Evolutionary conservation across 2,797 vertebrate species (phyloP).

Genomic region (Falco peregrinus): DNA sequence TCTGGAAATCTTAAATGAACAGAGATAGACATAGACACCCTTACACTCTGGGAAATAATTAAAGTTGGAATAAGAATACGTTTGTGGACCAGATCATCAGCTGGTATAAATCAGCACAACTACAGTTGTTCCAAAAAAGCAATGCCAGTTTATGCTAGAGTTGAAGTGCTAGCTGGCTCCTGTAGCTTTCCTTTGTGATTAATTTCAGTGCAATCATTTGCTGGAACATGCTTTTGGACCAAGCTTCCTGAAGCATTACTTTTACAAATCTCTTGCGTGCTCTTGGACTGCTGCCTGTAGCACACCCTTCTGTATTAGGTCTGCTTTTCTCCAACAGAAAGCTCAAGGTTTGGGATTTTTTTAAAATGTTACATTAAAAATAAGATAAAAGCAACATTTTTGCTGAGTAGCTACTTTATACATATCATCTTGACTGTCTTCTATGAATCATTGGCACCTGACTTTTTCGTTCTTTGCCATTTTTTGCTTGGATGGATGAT

Average conservation of each 20-base stretch:
- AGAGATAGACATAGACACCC: slow-evolving; percentile 49
- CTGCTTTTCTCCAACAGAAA: slow-evolving; percentile 43
- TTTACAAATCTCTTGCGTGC: slow-evolving; percentile 50
- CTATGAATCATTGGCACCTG: not conserved
- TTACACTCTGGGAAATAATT: slow-evolving; percentile 46
- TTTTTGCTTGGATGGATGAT: not conserved
- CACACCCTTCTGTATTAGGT: slow-evolving; percentile 42
- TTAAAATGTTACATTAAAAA: not conserved
- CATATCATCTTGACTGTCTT: not conserved
- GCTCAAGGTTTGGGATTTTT: not conserved
- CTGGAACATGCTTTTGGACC: slow-evolving; percentile 56
- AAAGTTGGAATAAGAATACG: slow-evolving; percentile 29
- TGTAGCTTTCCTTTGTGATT: slow-evolving; percentile 53
- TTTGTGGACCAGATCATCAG: slow-evolving; percentile 54
- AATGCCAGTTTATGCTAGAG: slow-evolving; percentile 54
- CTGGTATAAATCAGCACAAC: slow-evolving; percentile 54
- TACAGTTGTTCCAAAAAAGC: slow-evolving; percentile 30
- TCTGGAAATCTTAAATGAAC: slow-evolving; percentile 62
- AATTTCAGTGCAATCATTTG: slow-evolving; percentile 50
- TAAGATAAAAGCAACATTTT: not conserved
- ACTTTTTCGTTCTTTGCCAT: not conserved
- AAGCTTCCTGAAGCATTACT: slow-evolving; percentile 38
- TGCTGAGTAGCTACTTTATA: not conserved
- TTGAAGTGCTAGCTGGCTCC: slow-evolving; percentile 44
- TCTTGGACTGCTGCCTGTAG: slow-evolving; percentile 43